Base-by-base conservation (phyloP, 2,888 invertebrate genomes). In the Octonoba sinensis region DNA sequence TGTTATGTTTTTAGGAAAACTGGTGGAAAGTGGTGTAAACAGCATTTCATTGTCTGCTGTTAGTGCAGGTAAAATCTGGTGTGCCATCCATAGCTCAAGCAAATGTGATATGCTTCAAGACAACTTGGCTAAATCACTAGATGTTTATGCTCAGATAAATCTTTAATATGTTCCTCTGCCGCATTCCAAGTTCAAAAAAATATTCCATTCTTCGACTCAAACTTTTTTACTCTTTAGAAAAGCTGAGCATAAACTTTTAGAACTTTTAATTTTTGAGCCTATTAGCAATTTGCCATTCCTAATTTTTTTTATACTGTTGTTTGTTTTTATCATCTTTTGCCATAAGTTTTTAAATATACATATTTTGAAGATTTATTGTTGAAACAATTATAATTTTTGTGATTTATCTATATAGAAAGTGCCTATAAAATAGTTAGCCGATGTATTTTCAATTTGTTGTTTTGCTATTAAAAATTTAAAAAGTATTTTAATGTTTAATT, bases 91-190 rank as follows among this genome's bases (percentile, higher is more conserved):
- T 20, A 54, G 71, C 12, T 47, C 18, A 16, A 24, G 18, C 4
- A 59, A 64, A n/a, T 46, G 51, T 44, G 49, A 56, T 15, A 54
- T n/a, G 15, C 57, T 70, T 49, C 75, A 70, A 27, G 65, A 69
- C 16, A 20, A 22, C 46, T 27, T 56, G 13, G 47, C 12, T 3
- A 13, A 24, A 15, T 24, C 59, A 3, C 8, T 76, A 20, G 65
- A 75, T 47, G 47, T 60, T 46, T 82, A 54, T 51, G 71, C 66
- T 15, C 82, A 82, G 47, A 12, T 82, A 4, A 72, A 47, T 36
- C 60, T 82, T 22, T 82, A 82, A 74, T 27, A 49, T 6, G 22
- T 49, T 24, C 24, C 49, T 49, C 12, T 49, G 47, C 15, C 22
- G 49, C 47, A 65, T 65, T 65, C 49, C 65, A 22, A 18, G n/a